Evolutionary conservation across 30 jellyfish, hydroid and myxozoan species (phyloP).

Genomic region (Rhopilema esculentum): DNA sequence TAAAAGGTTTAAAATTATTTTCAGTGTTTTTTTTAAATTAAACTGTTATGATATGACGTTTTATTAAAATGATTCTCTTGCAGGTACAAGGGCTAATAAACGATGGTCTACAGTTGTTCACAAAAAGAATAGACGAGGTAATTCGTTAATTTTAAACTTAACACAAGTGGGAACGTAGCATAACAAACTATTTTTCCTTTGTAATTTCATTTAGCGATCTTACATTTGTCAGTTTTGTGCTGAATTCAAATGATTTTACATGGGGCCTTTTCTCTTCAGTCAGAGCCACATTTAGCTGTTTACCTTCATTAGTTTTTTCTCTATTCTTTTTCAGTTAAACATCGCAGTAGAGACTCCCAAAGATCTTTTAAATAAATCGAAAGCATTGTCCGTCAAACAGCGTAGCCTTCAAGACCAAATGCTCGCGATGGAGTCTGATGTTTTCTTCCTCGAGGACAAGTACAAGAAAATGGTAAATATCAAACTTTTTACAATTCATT

Average conservation of each 20-base stretch:
- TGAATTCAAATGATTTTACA: too few species aligned
- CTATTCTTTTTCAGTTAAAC: constrained; percentile 68
- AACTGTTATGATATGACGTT: too few species aligned
- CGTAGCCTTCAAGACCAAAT: constrained; percentile 79
- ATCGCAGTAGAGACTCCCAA: constrained; percentile 85
- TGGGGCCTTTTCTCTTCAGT: too few species aligned
- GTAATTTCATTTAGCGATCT: too few species aligned
- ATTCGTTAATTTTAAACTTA: background rate
- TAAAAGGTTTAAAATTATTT: too few species aligned
- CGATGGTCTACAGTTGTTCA: constrained; percentile 59
- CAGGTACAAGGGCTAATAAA: constrained; percentile 47
- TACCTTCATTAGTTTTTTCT: too few species aligned
- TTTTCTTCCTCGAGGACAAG: constrained; percentile 77
- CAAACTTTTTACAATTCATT: background rate
- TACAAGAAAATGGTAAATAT: constrained; percentile 68
- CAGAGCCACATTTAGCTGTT: too few species aligned
- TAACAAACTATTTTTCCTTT: too few species aligned
- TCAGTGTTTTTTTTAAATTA: too few species aligned
- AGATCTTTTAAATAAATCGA: constrained; percentile 77
- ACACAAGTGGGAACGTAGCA: background rate
- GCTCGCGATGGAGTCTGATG: constrained; percentile 81
- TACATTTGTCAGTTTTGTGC: background rate
- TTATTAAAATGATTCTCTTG: background rate
- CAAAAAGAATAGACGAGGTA: constrained; percentile 64
- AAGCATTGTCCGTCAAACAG: constrained; percentile 70